Evolutionary conservation across 2,797 vertebrate genomes (phyloP).

Genomic region (Poecilia wingei): DNA sequence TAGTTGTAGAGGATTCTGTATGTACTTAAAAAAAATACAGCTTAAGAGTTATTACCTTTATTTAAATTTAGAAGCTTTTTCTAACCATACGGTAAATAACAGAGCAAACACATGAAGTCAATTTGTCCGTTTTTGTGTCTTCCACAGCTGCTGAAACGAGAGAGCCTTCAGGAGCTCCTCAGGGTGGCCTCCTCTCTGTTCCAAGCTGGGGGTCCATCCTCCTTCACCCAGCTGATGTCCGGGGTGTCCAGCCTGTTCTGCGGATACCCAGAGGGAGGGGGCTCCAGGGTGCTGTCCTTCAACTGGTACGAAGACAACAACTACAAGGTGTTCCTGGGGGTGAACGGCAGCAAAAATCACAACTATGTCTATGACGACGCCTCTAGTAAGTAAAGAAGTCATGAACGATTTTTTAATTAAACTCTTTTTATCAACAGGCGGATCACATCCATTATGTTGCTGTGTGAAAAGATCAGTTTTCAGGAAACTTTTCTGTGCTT

Average conservation of each 20-base stretch:
- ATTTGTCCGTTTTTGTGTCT: background rate
- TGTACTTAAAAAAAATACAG: background rate
- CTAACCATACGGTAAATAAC: background rate
- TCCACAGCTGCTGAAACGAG: conserved; percentile 80
- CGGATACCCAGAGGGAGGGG: conserved; percentile 91
- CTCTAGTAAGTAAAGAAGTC: conserved; percentile 85
- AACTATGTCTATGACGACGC: conserved; percentile 87
- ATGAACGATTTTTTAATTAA: background rate
- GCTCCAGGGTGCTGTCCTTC: conserved; percentile 91
- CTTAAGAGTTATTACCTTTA: background rate
- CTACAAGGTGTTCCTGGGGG: conserved; percentile 96
- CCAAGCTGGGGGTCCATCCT: conserved; percentile 76
- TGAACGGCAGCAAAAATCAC: conserved; percentile 86
- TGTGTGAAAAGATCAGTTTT: background rate
- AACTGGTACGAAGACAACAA: conserved; percentile 99
- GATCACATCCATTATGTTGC: background rate
- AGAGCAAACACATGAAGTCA: too few relatives aligned
- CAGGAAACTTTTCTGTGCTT: background rate
- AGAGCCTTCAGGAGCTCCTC: conserved; percentile 85
- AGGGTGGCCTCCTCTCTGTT: conserved; percentile 78
- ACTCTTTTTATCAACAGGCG: background rate
- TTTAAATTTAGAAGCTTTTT: background rate
- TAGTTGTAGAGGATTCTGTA: background rate
- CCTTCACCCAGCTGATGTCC: conserved; percentile 83
- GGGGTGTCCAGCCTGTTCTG: conserved; percentile 89